These are phyloP conservation scores for Lithobates sylvaticus DNA, from an alignment of 2,797 vertebrate species.

Conservation along the genomic window DNA sequence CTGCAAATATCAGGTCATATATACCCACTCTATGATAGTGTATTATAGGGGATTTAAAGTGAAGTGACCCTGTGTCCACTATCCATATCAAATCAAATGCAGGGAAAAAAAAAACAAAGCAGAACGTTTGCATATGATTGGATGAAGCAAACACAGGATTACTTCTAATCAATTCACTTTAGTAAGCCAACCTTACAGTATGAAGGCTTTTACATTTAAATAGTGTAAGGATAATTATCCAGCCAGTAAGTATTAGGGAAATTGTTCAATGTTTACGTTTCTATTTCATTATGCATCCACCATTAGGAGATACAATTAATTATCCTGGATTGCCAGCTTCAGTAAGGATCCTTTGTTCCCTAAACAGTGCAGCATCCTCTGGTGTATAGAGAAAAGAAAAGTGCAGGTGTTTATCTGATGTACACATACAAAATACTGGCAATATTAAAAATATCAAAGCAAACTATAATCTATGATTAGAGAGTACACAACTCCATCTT, in stretches of 20 bases:
- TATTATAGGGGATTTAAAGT: no score
- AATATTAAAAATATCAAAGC: background rate
- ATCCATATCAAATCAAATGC: background rate
- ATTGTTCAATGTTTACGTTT: constrained; percentile 25
- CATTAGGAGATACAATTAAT: constrained; percentile 5
- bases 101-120: background rate
- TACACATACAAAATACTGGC: background rate
- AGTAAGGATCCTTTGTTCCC: background rate
- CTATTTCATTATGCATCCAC: constrained; percentile 19
- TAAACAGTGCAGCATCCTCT: constrained; percentile 1
- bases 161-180: background rate
- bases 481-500: background rate
- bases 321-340: background rate
- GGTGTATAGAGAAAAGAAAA: constrained; percentile 24
- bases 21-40: no score
- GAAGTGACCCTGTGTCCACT: background rate
- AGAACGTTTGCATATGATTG: background rate
- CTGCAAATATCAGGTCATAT: no score
- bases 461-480: background rate
- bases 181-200: background rate
- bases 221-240: background rate
- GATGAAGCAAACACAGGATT: background rate
- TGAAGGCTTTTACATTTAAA: background rate
- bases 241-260: constrained; percentile 2
- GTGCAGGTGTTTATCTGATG: constrained; percentile 9